Percentiles rank a stretch among this genome's conserved stretches.
These are phyloP conservation scores for Lithodes maja DNA, from an alignment of 2,888 invertebrate genomes.

Conservation along the genomic window DNA sequence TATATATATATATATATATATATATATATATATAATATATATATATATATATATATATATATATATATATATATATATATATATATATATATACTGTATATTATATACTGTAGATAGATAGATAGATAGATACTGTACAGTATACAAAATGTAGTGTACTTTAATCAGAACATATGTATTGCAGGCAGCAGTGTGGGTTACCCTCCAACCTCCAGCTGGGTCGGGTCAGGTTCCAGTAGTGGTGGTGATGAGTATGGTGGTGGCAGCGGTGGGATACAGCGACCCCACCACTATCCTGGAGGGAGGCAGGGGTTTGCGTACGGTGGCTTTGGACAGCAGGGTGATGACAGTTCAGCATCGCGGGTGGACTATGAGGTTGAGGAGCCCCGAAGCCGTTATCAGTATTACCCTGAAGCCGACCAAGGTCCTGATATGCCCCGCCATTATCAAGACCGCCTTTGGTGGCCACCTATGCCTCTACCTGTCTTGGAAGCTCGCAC, in stretches of 20 bases:
- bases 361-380: conserved; percentile 52
- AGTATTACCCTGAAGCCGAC: conserved; percentile 17
- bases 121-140: no score
- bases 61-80: no score
- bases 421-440: conserved; percentile 18
- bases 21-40: no score
- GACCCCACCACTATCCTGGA: conserved; percentile 30
- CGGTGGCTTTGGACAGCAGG: conserved; percentile 29
- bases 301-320: conserved; percentile 34
- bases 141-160: no score
- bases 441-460: conserved; percentile 36
- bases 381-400: conserved; percentile 9
- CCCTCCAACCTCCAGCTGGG: conserved; percentile 55
- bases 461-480: conserved; percentile 47
- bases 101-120: no score
- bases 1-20: no score
- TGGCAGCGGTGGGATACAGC: neutral
- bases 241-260: conserved; percentile 11
- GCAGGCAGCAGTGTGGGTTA: conserved; percentile 48
- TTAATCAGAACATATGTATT: neutral
- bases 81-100: no score
- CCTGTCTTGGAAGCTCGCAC: conserved; percentile 32
- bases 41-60: no score
- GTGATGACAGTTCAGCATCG: conserved; percentile 29
- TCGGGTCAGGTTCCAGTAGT: neutral